phyloP scores from a whole-genome alignment of 2,113 vertebrate species.

The human region GRCh38 chr18:3207001-3207500 shows the following conservation, averaged over 20 bases:
- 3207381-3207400: neutral
- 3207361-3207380: neutral
- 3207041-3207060: neutral
- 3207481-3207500: neutral
- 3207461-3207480: neutral
- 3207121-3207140: neutral
- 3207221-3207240: neutral
- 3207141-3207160: neutral
- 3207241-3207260: neutral
- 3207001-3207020: neutral
- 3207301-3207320: neutral
- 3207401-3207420: neutral
- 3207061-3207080: neutral
- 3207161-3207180: neutral
- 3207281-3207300: constrained; percentile 12
- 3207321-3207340: neutral
- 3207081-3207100: neutral
- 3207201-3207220: neutral
- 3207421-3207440: neutral
- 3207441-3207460: neutral
- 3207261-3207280: neutral
- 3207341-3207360: neutral
- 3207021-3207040: neutral
- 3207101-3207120: neutral
- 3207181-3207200: neutral